Conservation (phyloP, 2,113 vertebrate species). For the Synodontis membranacea region DNA sequence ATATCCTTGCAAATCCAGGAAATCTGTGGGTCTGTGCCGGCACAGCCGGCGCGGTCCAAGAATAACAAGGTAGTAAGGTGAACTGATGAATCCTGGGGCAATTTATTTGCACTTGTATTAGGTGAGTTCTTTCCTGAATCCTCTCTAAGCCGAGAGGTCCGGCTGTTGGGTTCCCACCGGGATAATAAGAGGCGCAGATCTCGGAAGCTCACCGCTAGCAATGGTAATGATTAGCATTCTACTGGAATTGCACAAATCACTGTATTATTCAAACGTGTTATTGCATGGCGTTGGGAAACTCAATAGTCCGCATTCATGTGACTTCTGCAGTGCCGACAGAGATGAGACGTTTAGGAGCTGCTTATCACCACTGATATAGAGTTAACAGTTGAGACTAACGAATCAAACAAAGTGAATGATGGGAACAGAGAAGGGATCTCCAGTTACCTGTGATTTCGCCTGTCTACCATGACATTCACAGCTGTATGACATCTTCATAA, state of each 20-base stretch:
- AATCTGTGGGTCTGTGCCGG: neutral
- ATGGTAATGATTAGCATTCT: neutral
- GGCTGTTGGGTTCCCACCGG: neutral
- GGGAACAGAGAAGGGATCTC: neutral
- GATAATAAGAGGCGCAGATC: neutral
- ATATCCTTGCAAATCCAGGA: neutral
- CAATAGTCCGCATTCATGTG: neutral
- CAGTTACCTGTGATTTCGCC: neutral
- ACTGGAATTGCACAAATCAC: neutral
- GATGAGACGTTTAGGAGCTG: neutral
- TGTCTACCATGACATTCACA: neutral
- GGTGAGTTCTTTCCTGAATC: constrained; percentile 3
- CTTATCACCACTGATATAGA: neutral
- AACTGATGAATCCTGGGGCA: neutral
- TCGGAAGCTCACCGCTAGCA: neutral
- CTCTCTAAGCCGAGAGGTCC: neutral
- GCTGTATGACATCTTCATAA: neutral
- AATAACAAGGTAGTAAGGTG: neutral
- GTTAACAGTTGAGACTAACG: neutral
- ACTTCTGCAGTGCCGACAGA: neutral
- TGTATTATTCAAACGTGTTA: neutral
- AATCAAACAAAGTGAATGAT: neutral
- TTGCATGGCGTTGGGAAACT: neutral
- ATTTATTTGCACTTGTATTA: constrained; percentile 6
- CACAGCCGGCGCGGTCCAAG: neutral